Percentiles rank a stretch among this genome's conserved stretches.
These are phyloP conservation scores for Trichogramma dendrolimi DNA, from an alignment of 2,888 invertebrate genomes.

Conservation along the genomic window DNA sequence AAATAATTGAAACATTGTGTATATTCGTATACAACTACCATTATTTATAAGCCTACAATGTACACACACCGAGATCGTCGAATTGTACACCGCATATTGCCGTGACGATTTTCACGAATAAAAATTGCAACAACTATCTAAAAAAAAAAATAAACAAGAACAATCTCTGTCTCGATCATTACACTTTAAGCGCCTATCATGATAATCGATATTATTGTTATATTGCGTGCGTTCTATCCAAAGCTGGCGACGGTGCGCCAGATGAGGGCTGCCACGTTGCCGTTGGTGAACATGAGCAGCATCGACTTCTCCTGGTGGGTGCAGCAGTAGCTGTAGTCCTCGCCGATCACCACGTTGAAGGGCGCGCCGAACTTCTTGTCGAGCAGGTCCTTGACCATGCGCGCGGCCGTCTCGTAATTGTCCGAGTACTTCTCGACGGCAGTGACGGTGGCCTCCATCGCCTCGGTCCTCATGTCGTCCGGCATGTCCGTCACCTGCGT, in stretches of 20 bases:
- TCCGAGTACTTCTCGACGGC: constrained; percentile 87
- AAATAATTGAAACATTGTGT: too few species aligned
- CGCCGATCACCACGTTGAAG: constrained; percentile 85
- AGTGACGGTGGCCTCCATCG: constrained; percentile 84
- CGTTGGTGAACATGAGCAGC: constrained; percentile 85
- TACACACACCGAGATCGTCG: too few species aligned
- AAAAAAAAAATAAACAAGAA: too few species aligned
- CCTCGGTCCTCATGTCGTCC: constrained; percentile 87
- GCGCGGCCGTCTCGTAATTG: constrained; percentile 82
- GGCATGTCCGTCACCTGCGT: constrained; percentile 67
- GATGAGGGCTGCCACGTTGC: constrained; percentile 67
- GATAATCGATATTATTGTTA: too few species aligned
- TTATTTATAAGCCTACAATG: too few species aligned
- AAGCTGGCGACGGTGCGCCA: constrained; percentile 40
- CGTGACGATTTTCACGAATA: too few species aligned
- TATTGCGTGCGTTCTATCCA: not conserved
- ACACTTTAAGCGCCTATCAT: too few species aligned
- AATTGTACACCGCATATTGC: too few species aligned
- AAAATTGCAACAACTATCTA: too few species aligned
- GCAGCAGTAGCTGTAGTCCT: constrained; percentile 90
- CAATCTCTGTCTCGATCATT: too few species aligned
- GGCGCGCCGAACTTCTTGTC: constrained; percentile 89
- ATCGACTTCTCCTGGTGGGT: constrained; percentile 86
- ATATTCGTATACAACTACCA: too few species aligned
- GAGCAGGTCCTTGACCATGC: constrained; percentile 89